These are phyloP conservation scores for Melanophora roralis DNA, from an alignment of 2,888 invertebrate species.

Conservation along the genomic window DNA sequence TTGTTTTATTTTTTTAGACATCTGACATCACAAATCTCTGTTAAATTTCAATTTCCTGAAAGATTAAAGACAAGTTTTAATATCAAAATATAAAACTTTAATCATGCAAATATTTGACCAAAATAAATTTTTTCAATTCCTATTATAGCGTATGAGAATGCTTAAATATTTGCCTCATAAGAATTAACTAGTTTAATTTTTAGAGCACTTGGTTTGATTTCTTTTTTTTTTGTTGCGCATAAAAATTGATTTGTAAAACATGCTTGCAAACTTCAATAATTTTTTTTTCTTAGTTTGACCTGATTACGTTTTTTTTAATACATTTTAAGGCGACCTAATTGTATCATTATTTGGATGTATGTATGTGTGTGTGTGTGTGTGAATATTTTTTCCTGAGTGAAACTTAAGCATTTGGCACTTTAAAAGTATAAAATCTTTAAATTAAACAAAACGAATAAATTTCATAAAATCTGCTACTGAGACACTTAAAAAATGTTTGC, in stretches of 20 bases:
- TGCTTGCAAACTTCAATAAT: background rate
- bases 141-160: background rate
- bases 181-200: background rate
- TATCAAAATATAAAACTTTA: background rate
- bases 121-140: background rate
- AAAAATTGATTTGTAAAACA: background rate
- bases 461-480: too few species aligned
- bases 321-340: conserved; percentile 24
- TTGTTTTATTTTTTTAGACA: too few species aligned
- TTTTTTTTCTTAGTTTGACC: conserved; percentile 24
- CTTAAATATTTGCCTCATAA: background rate
- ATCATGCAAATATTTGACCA: background rate
- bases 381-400: background rate
- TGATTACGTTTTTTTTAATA: conserved; percentile 2
- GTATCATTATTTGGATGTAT: background rate
- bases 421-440: conserved; percentile 14
- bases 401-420: too few species aligned
- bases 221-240: background rate
- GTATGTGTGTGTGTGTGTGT: background rate
- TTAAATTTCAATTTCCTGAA: too few species aligned
- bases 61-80: background rate
- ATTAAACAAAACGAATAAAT: too few species aligned
- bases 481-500: too few species aligned
- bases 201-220: background rate
- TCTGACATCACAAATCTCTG: too few species aligned